These are phyloP conservation scores for Porites lutea DNA, from an alignment of 64 coral and sea anemone genomes.

Conservation along the genomic window DNA sequence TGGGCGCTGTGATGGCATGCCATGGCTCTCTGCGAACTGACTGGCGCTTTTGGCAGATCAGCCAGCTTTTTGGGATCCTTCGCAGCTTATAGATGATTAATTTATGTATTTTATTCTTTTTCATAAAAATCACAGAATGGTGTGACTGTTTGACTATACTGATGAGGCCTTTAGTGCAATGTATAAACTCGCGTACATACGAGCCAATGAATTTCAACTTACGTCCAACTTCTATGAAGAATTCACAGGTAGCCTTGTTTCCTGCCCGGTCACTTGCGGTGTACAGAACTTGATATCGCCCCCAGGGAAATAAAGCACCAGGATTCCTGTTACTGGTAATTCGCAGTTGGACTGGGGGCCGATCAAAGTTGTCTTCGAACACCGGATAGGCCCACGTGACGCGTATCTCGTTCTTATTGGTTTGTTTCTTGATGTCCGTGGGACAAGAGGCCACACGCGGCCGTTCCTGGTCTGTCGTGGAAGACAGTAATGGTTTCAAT, in stretches of 20 bases:
- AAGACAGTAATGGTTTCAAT: not conserved
- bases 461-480: conserved; percentile 74
- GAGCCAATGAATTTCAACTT: conserved; percentile 6
- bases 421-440: conserved; percentile 60
- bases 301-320: conserved; percentile 76
- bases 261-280: conserved; percentile 79
- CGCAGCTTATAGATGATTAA: no score
- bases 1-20: no score
- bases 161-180: no score
- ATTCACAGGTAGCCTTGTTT: conserved; percentile 90
- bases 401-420: conserved; percentile 54
- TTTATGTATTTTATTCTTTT: no score
- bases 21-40: no score
- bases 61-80: no score
- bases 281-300: conserved; percentile 72
- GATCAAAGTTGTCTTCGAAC: conserved; percentile 90
- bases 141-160: no score
- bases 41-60: no score
- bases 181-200: no score
- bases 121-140: no score
- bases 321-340: conserved; percentile 84
- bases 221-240: conserved; percentile 84
- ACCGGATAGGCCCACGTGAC: conserved; percentile 84
- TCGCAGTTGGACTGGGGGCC: conserved; percentile 40
- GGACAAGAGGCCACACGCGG: conserved; percentile 80